Conservation (phyloP, 2,888 invertebrate species). For the Pandemis cinnamomeana region DNA sequence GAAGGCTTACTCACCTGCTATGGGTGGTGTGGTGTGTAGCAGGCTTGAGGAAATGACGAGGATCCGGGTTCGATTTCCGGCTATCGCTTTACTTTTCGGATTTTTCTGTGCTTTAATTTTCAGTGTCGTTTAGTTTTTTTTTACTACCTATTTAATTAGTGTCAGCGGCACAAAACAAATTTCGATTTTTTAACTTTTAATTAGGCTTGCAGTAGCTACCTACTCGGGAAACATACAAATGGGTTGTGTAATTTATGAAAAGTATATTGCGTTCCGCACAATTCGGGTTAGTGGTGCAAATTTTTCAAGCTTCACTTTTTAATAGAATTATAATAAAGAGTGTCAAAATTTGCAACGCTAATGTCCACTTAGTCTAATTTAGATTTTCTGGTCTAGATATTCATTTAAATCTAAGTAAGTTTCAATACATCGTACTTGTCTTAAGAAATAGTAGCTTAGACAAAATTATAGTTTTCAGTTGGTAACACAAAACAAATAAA, state of each 20-base stretch:
- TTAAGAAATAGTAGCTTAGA: not conserved
- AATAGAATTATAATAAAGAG: not conserved
- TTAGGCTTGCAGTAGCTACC: too few relatives aligned
- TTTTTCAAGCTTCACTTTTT: not conserved
- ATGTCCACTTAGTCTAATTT: conserved; percentile 6
- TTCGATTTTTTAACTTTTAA: too few relatives aligned
- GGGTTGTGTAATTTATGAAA: conserved; percentile 11
- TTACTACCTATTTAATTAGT: too few relatives aligned
- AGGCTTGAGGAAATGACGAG: too few relatives aligned
- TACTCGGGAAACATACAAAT: not conserved
- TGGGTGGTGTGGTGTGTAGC: too few relatives aligned
- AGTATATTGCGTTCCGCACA: not conserved
- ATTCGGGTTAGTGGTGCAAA: conserved; percentile 10
- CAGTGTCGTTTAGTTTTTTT: too few relatives aligned
- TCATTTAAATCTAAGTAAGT: not conserved
- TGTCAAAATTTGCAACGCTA: conserved; percentile 16
- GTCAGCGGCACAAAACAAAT: too few relatives aligned
- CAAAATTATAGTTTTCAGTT: not conserved
- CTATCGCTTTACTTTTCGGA: too few relatives aligned
- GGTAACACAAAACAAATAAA: not conserved
- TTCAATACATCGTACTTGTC: not conserved
- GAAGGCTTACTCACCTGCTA: too few relatives aligned
- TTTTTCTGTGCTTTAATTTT: too few relatives aligned
- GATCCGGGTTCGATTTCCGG: too few relatives aligned
- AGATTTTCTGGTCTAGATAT: conserved; percentile 3